phyloP scores from a whole-genome alignment of 2,797 vertebrate genomes.

The Vultur gryphus region DNA sequence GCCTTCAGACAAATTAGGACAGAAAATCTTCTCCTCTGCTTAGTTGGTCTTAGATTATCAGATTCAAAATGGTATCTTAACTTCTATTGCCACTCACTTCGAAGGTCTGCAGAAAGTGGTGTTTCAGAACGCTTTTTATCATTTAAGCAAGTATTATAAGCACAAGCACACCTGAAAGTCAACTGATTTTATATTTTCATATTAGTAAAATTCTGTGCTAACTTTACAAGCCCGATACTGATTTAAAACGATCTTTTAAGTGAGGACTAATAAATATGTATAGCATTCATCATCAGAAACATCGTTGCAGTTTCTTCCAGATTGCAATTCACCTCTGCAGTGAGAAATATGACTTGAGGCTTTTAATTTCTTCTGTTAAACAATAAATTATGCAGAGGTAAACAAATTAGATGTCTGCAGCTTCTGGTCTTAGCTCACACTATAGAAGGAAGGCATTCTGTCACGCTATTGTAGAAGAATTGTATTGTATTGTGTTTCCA shows the following conservation, averaged over 20 bases:
- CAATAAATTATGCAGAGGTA: not conserved
- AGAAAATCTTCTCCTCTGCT: not conserved
- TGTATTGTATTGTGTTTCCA: not conserved
- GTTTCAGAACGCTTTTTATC: not conserved
- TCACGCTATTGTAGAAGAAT: not conserved
- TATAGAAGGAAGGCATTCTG: not conserved
- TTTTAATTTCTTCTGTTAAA: constrained; percentile 18
- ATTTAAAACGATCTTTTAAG: not conserved
- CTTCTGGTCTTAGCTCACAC: not conserved
- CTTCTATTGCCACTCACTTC: not conserved
- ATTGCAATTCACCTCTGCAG: not conserved
- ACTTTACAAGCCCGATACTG: not conserved
- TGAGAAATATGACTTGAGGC: not conserved
- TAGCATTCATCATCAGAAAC: not conserved
- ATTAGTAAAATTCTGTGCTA: not conserved
- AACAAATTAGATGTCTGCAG: not conserved
- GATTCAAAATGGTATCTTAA: not conserved
- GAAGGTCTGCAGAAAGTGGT: not conserved
- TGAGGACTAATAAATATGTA: not conserved
- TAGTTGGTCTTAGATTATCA: not conserved
- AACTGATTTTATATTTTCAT: not conserved
- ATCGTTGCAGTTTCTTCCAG: not conserved
- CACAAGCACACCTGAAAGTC: not conserved
- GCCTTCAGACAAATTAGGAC: constrained; percentile 10
- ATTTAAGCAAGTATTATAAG: not conserved